Conservation (phyloP, 2,888 invertebrate genomes). For the Bibio marci region DNA sequence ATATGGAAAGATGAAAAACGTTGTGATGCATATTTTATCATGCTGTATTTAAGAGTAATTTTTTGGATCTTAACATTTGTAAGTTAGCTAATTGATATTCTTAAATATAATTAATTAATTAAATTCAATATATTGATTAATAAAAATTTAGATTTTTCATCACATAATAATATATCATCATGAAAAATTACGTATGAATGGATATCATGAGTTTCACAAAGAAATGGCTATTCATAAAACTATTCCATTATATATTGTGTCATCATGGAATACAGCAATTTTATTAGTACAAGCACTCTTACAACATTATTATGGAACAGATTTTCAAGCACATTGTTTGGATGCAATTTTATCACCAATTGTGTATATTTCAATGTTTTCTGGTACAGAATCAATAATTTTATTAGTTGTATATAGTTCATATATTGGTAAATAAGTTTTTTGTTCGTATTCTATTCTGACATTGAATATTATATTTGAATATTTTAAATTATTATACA, state of each 20-base stretch:
- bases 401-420: conserved; percentile 31
- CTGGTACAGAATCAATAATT: conserved; percentile 33
- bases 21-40: conserved; percentile 38
- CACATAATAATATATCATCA: conserved; percentile 40
- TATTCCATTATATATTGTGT: conserved; percentile 42
- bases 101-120: too few relatives aligned
- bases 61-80: conserved; percentile 41
- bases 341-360: conserved; percentile 34
- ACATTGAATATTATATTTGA: background rate
- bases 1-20: conserved; percentile 23
- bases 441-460: background rate
- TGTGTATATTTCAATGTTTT: conserved; percentile 37
- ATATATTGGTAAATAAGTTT: conserved; percentile 35
- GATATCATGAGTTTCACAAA: conserved; percentile 51
- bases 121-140: conserved; percentile 1
- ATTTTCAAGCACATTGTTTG: conserved; percentile 34
- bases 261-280: conserved; percentile 41
- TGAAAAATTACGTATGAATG: conserved; percentile 40
- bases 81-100: conserved; percentile 16
- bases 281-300: conserved; percentile 36
- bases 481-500: too few relatives aligned
- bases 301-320: conserved; percentile 36
- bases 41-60: conserved; percentile 37
- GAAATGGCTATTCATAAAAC: conserved; percentile 39
- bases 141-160: conserved; percentile 33